A percentile compares a stretch with the other conserved stretches of the same genome.
These are phyloP conservation scores for Trachelipus rathkii DNA, from an alignment of 1,140 invertebrate genomes.

Conservation along the genomic window DNA sequence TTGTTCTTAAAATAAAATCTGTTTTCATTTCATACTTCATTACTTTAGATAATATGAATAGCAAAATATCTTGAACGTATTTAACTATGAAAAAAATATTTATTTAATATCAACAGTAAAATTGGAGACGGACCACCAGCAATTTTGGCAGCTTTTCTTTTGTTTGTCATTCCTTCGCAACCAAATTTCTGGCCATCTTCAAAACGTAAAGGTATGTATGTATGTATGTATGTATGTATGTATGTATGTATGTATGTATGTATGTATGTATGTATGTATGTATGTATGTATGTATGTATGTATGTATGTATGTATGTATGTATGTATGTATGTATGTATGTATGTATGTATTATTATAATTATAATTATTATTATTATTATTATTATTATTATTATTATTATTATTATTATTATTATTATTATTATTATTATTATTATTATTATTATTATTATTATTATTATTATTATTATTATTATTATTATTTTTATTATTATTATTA, in stretches of 20 bases:
- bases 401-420: neutral
- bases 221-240: neutral
- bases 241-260: neutral
- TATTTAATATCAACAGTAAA: neutral
- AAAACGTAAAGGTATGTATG: neutral
- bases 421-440: neutral
- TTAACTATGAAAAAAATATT: no score
- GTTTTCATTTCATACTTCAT: no score
- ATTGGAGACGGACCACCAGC: conserved; percentile 73
- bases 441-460: no score
- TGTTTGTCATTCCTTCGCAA: conserved; percentile 74
- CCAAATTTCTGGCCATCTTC: conserved; percentile 49
- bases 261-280: neutral
- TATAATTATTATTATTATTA: no score
- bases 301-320: no score
- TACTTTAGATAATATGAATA: no score
- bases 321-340: neutral
- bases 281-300: no score
- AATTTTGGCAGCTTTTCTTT: conserved; percentile 69
- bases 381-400: no score
- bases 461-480: no score
- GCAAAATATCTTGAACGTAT: no score
- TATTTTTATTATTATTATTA: neutral
- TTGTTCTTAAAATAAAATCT: no score
- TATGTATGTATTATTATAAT: neutral